Evolutionary conservation across 2,888 invertebrate species (phyloP), one percentile per base, ranked within the genome.

Genomic region (Napeogenes sylphis): DNA sequence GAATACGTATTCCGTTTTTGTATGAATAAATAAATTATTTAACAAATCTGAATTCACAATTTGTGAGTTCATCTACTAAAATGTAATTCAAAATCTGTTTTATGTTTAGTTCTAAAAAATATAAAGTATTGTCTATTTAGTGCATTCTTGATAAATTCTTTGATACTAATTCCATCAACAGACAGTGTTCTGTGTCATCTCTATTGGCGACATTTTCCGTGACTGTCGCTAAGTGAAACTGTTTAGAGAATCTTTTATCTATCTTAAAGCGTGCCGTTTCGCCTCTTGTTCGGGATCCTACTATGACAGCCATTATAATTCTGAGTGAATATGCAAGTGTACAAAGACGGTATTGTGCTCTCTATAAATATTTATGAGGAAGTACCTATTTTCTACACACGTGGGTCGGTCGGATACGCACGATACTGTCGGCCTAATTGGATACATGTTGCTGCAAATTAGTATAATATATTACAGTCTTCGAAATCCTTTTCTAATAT

Each of bases 241-340:
- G 78, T 84, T 78, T 73, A 81, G 77, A 82, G 79, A 80, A 81
- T 81, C 85, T 85, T 87, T 88, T 89, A 85, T 87, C 79, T 77
- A 82, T 73, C 78, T 73, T 85, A 90, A 90, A 84, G 85, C 81
- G 82, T 80, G 77, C 79, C 84, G 87, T 89, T 87, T 85, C 84
- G 87, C 81, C 83, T 85, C 80, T 90, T 88, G 87, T 89, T 87
- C 83, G 80, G 78, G 83, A 80, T 86, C 85, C 82, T 83, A 84
- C 83, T 86, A 84, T 84, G 86, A 87, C 88, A 87, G 84, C 84
- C 85, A 89, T 90, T 89, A 87, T 87, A 87, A 88, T 90, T 90
- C 86, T 75, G 74, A 79, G 80, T 85, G 87, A 87, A 90, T 89
- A 83, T 87, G 83, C 83, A 85, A 85, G 83, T 83, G 72, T 82